Conservation (phyloP, 92 coral and sea anemone genomes). For the Bergia puertoricense region DNA sequence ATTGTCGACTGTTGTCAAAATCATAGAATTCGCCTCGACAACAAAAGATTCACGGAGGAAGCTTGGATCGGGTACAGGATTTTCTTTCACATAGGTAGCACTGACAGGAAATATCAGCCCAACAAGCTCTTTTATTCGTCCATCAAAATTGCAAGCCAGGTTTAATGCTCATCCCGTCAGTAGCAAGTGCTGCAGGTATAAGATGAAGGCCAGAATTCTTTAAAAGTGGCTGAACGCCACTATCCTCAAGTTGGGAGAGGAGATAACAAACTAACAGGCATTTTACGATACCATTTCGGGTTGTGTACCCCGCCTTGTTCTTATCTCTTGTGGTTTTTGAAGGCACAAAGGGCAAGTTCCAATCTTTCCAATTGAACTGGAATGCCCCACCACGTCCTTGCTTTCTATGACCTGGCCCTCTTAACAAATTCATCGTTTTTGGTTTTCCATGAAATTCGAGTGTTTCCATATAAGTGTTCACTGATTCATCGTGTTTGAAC, state of each 20-base stretch:
- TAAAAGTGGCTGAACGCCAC: slow-evolving; percentile 48
- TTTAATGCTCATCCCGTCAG: slow-evolving; percentile 43
- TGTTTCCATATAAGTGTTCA: slow-evolving; percentile 43
- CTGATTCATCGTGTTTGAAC: slow-evolving; percentile 41
- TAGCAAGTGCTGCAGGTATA: slow-evolving; percentile 50
- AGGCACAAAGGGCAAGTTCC: slow-evolving; percentile 54
- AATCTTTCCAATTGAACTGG: slow-evolving; percentile 51
- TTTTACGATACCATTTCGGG: slow-evolving; percentile 47
- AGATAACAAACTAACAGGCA: slow-evolving; percentile 43
- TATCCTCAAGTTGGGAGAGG: slow-evolving; percentile 39
- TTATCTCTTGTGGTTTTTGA: slow-evolving; percentile 46
- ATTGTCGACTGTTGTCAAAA: slow-evolving; percentile 44
- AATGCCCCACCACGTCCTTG: slow-evolving; percentile 55
- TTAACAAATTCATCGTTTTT: slow-evolving; percentile 50
- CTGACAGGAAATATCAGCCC: slow-evolving; percentile 45
- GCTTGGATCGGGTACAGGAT: slow-evolving; percentile 46
- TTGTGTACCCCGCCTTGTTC: slow-evolving; percentile 50
- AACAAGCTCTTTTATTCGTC: slow-evolving; percentile 42
- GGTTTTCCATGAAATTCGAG: slow-evolving; percentile 50
- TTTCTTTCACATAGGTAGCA: slow-evolving; percentile 25
- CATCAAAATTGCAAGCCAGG: slow-evolving; percentile 43
- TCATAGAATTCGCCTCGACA: slow-evolving; percentile 33
- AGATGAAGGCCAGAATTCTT: neutral
- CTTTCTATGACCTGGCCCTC: slow-evolving; percentile 51
- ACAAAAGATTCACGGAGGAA: slow-evolving; percentile 35